Percentiles rank a stretch among this genome's conserved stretches.
phyloP scores from a whole-genome alignment of 2,113 vertebrate genomes.

The Tetrao urogallus region DNA sequence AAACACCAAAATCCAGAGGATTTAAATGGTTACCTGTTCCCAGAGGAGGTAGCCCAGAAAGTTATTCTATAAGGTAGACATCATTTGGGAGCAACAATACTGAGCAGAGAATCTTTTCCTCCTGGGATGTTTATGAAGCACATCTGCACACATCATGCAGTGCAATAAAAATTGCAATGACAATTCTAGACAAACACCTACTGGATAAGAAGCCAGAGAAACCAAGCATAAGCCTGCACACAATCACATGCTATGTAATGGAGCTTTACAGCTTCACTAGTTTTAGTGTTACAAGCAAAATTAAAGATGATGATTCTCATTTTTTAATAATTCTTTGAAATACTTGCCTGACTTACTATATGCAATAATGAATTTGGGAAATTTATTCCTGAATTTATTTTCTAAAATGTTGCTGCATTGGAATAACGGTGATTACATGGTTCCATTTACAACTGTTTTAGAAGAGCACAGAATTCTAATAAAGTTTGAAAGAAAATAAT shows the following conservation, averaged over 20 bases:
- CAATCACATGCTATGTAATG: conserved; percentile 16
- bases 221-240: conserved; percentile 16
- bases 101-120: conserved; percentile 73
- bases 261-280: conserved; percentile 27
- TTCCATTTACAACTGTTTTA: background rate
- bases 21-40: conserved; percentile 87
- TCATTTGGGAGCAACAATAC: conserved; percentile 77
- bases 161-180: conserved; percentile 77
- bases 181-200: conserved; percentile 72
- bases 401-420: background rate
- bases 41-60: conserved; percentile 88
- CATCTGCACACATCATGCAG: conserved; percentile 78
- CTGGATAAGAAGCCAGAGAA: conserved; percentile 41
- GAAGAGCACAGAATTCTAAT: background rate
- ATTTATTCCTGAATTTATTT: background rate
- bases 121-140: conserved; percentile 79
- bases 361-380: background rate
- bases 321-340: background rate
- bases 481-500: background rate
- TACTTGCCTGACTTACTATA: background rate
- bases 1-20: conserved; percentile 92
- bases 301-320: background rate
- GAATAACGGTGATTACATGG: background rate
- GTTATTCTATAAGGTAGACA: conserved; percentile 78
- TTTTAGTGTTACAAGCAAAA: conserved; percentile 14